Evolutionary conservation across 2,113 vertebrate genomes (phyloP).

Genomic region (Siniperca knerii): DNA sequence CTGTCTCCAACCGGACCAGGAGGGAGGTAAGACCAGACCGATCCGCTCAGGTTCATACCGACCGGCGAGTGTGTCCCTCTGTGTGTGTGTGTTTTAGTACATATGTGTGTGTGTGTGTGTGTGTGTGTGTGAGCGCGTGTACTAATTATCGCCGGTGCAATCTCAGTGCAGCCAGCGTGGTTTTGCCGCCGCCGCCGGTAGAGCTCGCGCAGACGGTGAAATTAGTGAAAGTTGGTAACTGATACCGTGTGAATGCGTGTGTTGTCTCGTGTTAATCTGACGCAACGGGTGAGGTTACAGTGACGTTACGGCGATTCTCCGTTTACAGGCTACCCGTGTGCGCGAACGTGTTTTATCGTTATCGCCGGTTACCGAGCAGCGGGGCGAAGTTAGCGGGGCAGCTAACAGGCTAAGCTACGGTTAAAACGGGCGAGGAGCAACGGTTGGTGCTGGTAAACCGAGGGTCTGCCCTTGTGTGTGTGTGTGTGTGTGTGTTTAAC

Average conservation of each 20-base stretch:
- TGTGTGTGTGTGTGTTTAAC: slow-evolving; percentile 27
- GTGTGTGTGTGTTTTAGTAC: not conserved
- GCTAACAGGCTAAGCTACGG: slow-evolving; percentile 53
- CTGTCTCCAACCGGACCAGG: slow-evolving; percentile 95
- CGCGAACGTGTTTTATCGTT: slow-evolving; percentile 4
- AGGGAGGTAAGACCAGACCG: slow-evolving; percentile 83
- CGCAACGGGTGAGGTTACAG: slow-evolving; percentile 72
- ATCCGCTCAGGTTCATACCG: slow-evolving; percentile 28
- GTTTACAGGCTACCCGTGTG: not conserved
- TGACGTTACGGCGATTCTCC: slow-evolving; percentile 69
- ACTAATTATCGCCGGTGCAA: slow-evolving; percentile 60
- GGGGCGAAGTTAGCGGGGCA: slow-evolving; percentile 15
- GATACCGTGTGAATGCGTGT: slow-evolving; percentile 34
- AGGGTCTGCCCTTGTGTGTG: slow-evolving; percentile 38
- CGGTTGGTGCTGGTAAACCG: slow-evolving; percentile 32
- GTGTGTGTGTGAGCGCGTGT: not conserved
- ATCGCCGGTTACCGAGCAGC: slow-evolving; percentile 22
- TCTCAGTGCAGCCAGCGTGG: slow-evolving; percentile 47
- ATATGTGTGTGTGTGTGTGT: slow-evolving; percentile 10
- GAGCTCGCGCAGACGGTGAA: slow-evolving; percentile 60
- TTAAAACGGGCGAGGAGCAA: not conserved
- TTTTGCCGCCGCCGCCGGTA: slow-evolving; percentile 52
- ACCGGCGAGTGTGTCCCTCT: slow-evolving; percentile 32
- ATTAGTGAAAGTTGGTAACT: slow-evolving; percentile 74
- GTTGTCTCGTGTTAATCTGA: slow-evolving; percentile 58